Evolutionary conservation across 1,140 invertebrate species (phyloP), one percentile per base, ranked within the genome.

Genomic region (Himalopsyche phryganea): DNA sequence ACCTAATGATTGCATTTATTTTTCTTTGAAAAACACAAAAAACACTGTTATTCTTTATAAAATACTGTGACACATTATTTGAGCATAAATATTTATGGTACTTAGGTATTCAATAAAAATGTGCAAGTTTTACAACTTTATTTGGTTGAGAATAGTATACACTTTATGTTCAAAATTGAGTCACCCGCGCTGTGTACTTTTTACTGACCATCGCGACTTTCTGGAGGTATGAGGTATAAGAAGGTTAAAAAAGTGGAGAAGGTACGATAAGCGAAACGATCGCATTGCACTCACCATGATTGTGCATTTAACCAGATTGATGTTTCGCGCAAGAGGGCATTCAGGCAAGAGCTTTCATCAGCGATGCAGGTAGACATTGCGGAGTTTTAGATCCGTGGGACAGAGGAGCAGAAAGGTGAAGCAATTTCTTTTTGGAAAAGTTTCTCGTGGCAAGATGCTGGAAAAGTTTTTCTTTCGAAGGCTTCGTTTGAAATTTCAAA

Each of bases 251-350:
- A 28, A 9, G 11, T 40, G 38, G 38, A 40, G 15, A 15, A 40
- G 15, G 15, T 40, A n/a, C 50, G 15, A 49, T 42, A 17, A 49
- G 15, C 46, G 54, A 19, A 47, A 20, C 50, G 57, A 63, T 63
- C 61, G 52, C 42, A 35, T 58, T 63, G 61, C 61, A 63, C 58
- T 63, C 41, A 63, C 53, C 47, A 35, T 63, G 61, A 63, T 63
- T 63, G 61, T 60, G 58, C 61, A 63, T 63, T 63, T 63, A 60
- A 63, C 33, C 58, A 60, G 58, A 63, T 63, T 63, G 61, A 63
- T 63, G 58, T 53, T 60, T 63, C 44, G 51, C 35, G 41, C 54
- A 44, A 47, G 60, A 20, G 38, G 23, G 36, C 46, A 58, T 62
- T 40, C 44, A 59, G 49, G 51, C 41, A 58, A 53, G 50, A 54